phyloP scores from a whole-genome alignment of 2,888 invertebrate genomes.

The Agelastica alni region DNA sequence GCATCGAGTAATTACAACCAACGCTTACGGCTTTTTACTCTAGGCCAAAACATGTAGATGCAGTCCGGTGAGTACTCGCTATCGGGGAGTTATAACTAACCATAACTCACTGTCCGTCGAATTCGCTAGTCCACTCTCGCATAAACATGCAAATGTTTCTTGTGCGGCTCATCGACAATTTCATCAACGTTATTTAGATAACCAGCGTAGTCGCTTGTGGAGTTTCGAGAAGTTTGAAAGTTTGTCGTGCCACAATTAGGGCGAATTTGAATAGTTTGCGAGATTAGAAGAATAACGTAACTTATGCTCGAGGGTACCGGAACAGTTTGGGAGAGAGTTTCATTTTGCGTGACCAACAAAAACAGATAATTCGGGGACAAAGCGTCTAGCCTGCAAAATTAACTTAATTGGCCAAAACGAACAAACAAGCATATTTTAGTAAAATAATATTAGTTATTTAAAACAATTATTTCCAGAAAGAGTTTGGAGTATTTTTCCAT shows the following conservation, averaged over 20 bases:
- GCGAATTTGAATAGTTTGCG: slow-evolving; percentile 13
- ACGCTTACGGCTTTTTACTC: slow-evolving; percentile 1
- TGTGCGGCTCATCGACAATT: slow-evolving; percentile 16
- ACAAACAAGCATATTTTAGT: no score
- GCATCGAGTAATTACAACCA: neutral
- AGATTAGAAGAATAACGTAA: slow-evolving; percentile 12
- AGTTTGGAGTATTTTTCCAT: no score
- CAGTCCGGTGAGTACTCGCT: slow-evolving; percentile 1
- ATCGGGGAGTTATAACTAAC: slow-evolving; percentile 16
- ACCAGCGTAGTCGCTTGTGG: slow-evolving; percentile 14
- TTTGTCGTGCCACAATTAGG: slow-evolving; percentile 19
- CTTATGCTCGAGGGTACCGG: no score
- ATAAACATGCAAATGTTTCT: slow-evolving; percentile 22
- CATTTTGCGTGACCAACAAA: no score
- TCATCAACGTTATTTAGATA: slow-evolving; percentile 14
- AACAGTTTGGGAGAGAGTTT: no score
- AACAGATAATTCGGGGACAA: no score
- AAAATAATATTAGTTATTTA: no score
- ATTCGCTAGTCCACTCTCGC: neutral
- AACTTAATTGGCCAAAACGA: no score
- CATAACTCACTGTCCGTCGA: slow-evolving; percentile 10
- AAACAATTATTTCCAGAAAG: no score
- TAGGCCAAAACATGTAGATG: slow-evolving; percentile 2
- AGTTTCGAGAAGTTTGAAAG: slow-evolving; percentile 17
- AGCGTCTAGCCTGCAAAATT: no score